Conservation (phyloP, 2,888 invertebrate species). For the Pharmacophagus antenor region DNA sequence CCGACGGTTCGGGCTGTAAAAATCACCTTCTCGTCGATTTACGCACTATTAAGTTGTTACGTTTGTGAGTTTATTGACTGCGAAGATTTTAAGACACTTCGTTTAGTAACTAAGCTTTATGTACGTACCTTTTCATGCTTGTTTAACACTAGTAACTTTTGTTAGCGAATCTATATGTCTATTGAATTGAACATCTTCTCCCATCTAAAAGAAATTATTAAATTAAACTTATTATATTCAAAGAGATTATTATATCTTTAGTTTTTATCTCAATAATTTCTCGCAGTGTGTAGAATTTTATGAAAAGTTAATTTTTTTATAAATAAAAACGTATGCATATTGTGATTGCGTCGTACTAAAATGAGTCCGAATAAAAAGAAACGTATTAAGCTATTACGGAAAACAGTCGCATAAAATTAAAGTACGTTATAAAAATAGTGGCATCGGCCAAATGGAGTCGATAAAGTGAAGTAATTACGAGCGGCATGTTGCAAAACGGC, state of each 20-base stretch:
- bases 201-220: no score
- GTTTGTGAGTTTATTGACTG: conserved; percentile 53
- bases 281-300: background rate
- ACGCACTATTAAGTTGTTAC: conserved; percentile 52
- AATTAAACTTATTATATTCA: no score
- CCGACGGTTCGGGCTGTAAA: conserved; percentile 49
- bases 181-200: no score
- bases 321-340: background rate
- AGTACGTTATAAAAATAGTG: conserved; percentile 73
- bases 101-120: conserved; percentile 46
- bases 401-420: conserved; percentile 74
- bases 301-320: background rate
- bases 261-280: no score
- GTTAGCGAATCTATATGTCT: no score
- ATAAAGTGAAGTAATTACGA: conserved; percentile 68
- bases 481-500: conserved; percentile 62
- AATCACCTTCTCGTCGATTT: conserved; percentile 58
- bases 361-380: conserved; percentile 53
- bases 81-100: conserved; percentile 44
- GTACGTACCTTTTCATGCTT: no score
- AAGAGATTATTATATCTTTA: no score
- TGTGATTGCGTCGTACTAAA: conserved; percentile 41
- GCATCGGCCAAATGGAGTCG: conserved; percentile 68
- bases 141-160: no score
- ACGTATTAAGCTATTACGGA: conserved; percentile 66